Percentiles rank a stretch among this genome's conserved stretches.
Conservation (phyloP, 2,113 vertebrate genomes). For the Trematocara nigrifrons region DNA sequence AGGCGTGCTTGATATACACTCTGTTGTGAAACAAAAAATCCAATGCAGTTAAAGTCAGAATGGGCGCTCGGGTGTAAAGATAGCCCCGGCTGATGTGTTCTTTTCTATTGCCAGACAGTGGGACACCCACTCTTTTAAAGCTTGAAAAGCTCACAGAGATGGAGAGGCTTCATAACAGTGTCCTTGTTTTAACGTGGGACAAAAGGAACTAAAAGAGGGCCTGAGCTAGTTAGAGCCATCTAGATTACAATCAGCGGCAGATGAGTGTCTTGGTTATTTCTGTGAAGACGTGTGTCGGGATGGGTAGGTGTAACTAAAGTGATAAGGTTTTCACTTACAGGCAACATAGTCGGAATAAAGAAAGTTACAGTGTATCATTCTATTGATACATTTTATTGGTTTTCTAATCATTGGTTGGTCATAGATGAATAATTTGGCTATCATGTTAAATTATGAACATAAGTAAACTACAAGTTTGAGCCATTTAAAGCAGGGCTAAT, state of each 20-base stretch:
- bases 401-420: background rate
- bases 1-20: constrained; percentile 27
- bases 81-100: background rate
- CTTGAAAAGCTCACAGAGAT: background rate
- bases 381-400: background rate
- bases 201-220: background rate
- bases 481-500: background rate
- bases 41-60: constrained; percentile 39
- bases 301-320: background rate
- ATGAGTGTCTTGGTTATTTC: background rate
- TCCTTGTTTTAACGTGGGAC: constrained; percentile 6
- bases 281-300: background rate
- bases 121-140: background rate
- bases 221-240: background rate
- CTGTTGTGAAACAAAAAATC: constrained; percentile 38
- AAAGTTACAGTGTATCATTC: background rate
- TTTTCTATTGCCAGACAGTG: background rate
- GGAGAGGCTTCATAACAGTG: constrained; percentile 4
- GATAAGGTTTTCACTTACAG: background rate
- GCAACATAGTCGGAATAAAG: background rate
- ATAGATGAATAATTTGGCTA: background rate
- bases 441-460: background rate
- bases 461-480: background rate
- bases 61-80: constrained; percentile 7
- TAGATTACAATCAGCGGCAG: constrained; percentile 14